Conservation (phyloP, 2,113 vertebrate genomes). For the Bufo bufo region DNA sequence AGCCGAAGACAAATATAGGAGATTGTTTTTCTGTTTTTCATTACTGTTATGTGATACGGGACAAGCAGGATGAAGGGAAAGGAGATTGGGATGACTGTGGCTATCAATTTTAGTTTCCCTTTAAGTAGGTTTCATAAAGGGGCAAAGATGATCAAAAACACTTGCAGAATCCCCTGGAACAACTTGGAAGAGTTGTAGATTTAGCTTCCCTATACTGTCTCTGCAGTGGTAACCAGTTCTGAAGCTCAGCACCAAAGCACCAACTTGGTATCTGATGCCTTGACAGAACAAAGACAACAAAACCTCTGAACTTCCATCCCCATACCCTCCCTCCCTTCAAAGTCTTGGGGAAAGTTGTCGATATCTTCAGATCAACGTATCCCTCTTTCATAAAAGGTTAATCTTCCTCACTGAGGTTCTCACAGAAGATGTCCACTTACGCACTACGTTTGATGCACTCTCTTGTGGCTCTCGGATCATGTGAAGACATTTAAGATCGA, state of each 20-base stretch:
- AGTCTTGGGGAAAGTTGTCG: background rate
- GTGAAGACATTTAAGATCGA: constrained; percentile 35
- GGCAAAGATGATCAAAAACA: background rate
- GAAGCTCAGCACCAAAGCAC: background rate
- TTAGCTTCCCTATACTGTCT: background rate
- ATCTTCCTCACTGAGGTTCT: constrained; percentile 17
- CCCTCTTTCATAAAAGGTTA: constrained; percentile 43
- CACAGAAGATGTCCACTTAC: background rate
- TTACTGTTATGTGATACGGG: too few species aligned
- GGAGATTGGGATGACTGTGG: too few species aligned
- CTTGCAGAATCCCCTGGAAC: background rate
- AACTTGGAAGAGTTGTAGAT: background rate
- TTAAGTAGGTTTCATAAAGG: background rate
- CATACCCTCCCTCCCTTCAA: background rate
- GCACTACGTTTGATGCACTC: constrained; percentile 2
- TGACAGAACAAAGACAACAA: constrained; percentile 22
- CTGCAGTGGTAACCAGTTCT: background rate
- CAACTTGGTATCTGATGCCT: background rate
- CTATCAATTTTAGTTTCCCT: background rate
- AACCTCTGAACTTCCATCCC: constrained; percentile 10
- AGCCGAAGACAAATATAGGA: too few species aligned
- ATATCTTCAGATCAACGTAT: constrained; percentile 8
- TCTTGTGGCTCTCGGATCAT: constrained; percentile 6
- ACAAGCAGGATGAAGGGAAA: too few species aligned
- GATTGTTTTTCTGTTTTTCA: too few species aligned